These are phyloP conservation scores for Caradrina kadenii DNA, from an alignment of 2,888 invertebrate species.

Conservation along the genomic window DNA sequence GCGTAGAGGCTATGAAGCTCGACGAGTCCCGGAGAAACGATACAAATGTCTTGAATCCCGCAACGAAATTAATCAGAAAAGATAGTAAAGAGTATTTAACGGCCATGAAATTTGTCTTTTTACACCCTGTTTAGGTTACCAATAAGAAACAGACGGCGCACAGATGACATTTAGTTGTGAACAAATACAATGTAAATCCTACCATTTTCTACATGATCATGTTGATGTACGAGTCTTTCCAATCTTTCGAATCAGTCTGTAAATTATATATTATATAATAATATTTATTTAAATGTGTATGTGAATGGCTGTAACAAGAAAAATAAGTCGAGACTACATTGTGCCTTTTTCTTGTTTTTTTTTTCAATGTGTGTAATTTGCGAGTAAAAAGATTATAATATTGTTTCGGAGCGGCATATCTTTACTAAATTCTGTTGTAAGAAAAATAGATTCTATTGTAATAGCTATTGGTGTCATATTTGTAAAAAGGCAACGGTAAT, in stretches of 20 bases:
- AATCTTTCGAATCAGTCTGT: conserved; percentile 53
- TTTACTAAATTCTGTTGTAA: conserved; percentile 12
- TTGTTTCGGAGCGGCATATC: not conserved
- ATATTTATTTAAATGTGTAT: conserved; percentile 3
- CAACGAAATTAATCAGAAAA: too few species aligned
- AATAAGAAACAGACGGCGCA: conserved; percentile 42
- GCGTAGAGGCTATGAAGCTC: too few species aligned
- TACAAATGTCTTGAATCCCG: too few species aligned
- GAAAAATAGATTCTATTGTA: conserved; percentile 33
- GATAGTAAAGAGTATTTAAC: too few species aligned
- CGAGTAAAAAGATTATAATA: not conserved
- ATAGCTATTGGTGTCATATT: conserved; percentile 8
- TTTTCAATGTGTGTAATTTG: not conserved
- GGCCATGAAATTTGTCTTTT: too few species aligned
- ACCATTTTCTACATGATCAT: conserved; percentile 34
- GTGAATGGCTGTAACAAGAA: not conserved
- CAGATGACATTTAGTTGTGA: conserved; percentile 30
- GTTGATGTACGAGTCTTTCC: conserved; percentile 47
- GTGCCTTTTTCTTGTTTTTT: not conserved
- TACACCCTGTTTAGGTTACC: not conserved
- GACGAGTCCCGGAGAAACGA: too few species aligned
- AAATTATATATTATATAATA: conserved; percentile 34
- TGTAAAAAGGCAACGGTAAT: conserved; percentile 44
- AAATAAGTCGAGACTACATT: not conserved
- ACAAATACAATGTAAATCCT: conserved; percentile 42